These are phyloP conservation scores for Encarsia formosa DNA, from an alignment of 2,888 invertebrate species.

Conservation along the genomic window DNA sequence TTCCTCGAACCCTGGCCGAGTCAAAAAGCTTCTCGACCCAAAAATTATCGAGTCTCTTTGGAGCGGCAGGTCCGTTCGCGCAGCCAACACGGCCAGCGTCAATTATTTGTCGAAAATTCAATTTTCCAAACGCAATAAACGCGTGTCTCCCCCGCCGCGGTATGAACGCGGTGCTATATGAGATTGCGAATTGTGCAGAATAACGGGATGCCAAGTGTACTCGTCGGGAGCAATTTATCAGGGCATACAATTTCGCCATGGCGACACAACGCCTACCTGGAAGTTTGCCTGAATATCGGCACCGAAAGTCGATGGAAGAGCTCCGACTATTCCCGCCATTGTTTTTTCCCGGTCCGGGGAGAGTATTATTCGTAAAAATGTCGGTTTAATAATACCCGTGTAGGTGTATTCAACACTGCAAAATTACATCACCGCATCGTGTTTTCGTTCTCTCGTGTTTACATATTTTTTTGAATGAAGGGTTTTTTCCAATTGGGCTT, in stretches of 20 bases:
- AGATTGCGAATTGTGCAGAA: constrained; percentile 42
- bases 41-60: background rate
- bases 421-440: too few species aligned
- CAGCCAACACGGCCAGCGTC: background rate
- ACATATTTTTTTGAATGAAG: too few species aligned
- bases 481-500: too few species aligned
- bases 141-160: background rate
- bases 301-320: too few species aligned
- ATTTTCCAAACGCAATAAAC: constrained; percentile 20
- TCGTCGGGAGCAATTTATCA: constrained; percentile 44
- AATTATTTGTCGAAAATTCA: constrained; percentile 10
- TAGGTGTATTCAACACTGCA: too few species aligned
- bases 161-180: constrained; percentile 2
- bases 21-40: background rate
- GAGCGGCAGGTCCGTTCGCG: background rate
- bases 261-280: constrained; percentile 38
- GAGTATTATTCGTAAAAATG: too few species aligned
- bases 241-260: constrained; percentile 41
- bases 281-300: too few species aligned
- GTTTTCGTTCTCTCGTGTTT: too few species aligned
- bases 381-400: too few species aligned
- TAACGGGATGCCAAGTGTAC: constrained; percentile 42
- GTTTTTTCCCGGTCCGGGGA: too few species aligned
- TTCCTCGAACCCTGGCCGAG: too few species aligned
- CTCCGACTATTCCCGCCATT: too few species aligned